phyloP scores from a whole-genome alignment of 2,113 vertebrate genomes.

The Taxidea taxus region DNA sequence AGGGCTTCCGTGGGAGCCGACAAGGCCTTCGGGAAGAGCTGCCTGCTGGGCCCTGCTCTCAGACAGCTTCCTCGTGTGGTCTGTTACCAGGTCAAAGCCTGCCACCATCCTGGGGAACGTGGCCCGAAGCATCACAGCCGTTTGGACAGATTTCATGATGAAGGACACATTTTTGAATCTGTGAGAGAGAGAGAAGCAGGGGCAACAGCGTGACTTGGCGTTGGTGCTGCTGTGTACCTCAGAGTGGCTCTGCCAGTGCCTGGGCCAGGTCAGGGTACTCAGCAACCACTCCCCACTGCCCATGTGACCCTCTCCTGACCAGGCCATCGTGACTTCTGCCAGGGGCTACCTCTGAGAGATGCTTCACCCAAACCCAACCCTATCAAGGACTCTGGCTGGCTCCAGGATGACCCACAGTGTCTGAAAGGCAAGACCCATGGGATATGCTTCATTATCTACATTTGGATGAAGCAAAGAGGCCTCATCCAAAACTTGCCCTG shows the following conservation, averaged over 20 bases:
- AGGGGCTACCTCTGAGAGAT: not conserved
- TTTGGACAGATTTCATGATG: conserved; percentile 79
- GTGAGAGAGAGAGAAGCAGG: conserved; percentile 61
- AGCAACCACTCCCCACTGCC: rapidly evolving
- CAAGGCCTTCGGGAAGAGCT: not conserved
- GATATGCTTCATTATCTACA: not conserved
- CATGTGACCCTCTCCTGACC: rapidly evolving
- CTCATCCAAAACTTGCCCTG: too few species aligned
- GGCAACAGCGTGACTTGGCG: rapidly evolving
- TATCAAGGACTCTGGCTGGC: not conserved
- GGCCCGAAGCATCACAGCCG: conserved; percentile 84
- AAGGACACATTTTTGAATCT: conserved; percentile 82
- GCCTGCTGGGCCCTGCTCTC: not conserved
- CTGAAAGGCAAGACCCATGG: not conserved
- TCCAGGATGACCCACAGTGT: not conserved
- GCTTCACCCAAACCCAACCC: not conserved
- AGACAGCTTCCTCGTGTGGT: too few species aligned
- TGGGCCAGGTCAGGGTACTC: rapidly evolving
- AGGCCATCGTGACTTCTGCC: not conserved
- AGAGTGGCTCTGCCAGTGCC: rapidly evolving
- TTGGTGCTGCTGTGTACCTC: not conserved
- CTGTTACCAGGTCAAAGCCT: conserved; percentile 93
- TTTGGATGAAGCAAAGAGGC: not conserved
- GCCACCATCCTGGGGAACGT: conserved; percentile 89
- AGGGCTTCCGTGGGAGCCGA: too few species aligned